Conservation (phyloP, 2,113 vertebrate species). For the Muntiacus muntjak region DNA sequence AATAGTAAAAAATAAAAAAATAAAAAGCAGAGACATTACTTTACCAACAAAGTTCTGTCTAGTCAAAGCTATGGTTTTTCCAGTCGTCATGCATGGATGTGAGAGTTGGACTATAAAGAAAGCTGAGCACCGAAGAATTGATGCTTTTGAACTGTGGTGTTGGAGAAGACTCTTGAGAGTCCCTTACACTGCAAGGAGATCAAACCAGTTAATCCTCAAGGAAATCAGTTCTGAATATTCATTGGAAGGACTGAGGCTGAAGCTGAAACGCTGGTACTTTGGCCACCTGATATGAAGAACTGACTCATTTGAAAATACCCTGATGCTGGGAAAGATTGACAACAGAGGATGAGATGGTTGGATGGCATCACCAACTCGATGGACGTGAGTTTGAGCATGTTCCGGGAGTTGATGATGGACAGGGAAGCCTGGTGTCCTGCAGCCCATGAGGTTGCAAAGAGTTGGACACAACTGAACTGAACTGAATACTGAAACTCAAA, state of each 20-base stretch:
- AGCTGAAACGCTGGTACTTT: neutral
- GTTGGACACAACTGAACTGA: neutral
- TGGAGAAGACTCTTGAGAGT: neutral
- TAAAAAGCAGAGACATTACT: neutral
- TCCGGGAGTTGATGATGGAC: neutral
- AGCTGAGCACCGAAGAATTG: neutral
- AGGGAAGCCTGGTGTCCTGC: neutral
- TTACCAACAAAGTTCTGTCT: neutral
- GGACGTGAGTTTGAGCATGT: neutral
- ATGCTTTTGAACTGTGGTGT: neutral
- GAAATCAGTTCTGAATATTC: neutral
- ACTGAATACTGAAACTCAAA: neutral
- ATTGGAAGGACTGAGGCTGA: neutral
- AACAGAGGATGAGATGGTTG: neutral
- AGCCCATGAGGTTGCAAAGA: neutral
- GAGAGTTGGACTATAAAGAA: neutral
- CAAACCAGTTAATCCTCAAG: neutral
- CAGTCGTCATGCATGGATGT: neutral
- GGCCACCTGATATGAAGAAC: neutral
- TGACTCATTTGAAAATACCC: neutral
- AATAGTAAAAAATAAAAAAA: too few species aligned
- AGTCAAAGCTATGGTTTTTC: neutral
- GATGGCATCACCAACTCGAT: neutral
- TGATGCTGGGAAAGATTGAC: neutral
- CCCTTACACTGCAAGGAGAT: neutral